These are phyloP conservation scores for Cheilosia urbana DNA, from an alignment of 2,888 invertebrate genomes.

Conservation along the genomic window DNA sequence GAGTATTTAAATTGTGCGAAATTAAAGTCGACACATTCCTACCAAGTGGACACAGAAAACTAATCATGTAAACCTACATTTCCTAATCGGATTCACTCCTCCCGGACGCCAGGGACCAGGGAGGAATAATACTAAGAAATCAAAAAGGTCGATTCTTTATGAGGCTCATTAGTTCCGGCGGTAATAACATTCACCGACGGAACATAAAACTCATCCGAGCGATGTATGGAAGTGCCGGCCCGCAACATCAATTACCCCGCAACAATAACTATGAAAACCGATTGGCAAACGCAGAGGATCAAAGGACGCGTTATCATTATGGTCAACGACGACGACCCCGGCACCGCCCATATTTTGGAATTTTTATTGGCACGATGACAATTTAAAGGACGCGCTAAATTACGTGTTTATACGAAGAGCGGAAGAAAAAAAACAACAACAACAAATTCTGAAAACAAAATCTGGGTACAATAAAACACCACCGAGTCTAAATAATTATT, in stretches of 20 bases:
- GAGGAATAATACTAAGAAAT: conserved; percentile 48
- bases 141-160: conserved; percentile 60
- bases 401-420: conserved; percentile 41
- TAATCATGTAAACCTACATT: conserved; percentile 46
- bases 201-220: conserved; percentile 61
- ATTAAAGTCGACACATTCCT: conserved; percentile 55
- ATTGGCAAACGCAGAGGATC: conserved; percentile 24
- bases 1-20: conserved; percentile 54
- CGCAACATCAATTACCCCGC: conserved; percentile 54
- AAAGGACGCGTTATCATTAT: conserved; percentile 19
- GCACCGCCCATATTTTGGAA: conserved; percentile 26
- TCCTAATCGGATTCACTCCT: conserved; percentile 3
- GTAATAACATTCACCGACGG: conserved; percentile 66
- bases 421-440: conserved; percentile 15
- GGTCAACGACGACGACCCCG: conserved; percentile 8
- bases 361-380: conserved; percentile 58
- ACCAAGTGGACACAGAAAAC: conserved; percentile 35
- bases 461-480: background rate
- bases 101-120: background rate
- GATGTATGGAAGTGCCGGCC: conserved; percentile 48
- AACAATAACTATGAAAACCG: conserved; percentile 43
- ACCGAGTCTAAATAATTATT: conserved; percentile 41
- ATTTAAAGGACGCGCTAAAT: conserved; percentile 48
- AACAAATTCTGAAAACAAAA: conserved; percentile 18
- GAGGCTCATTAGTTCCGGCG: conserved; percentile 59